A percentile compares a stretch with the other conserved stretches of the same genome.
These are phyloP conservation scores for Zhuqinia jingwanae DNA, from an alignment of 2,888 invertebrate species.

Conservation along the genomic window DNA sequence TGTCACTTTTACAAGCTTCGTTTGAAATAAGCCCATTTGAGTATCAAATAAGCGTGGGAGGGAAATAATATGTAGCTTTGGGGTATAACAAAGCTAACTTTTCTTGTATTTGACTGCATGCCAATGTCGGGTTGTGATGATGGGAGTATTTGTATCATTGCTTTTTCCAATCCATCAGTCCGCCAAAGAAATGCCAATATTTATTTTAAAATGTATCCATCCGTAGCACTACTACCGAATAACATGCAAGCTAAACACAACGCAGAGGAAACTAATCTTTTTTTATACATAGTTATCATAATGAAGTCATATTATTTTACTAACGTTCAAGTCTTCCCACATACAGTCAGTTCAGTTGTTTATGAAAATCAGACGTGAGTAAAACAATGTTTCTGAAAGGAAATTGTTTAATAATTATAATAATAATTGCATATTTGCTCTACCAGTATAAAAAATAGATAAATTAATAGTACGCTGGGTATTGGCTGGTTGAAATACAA, in stretches of 20 bases:
- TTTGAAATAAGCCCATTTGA: too few relatives aligned
- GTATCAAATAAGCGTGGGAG: too few relatives aligned
- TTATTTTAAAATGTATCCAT: slow-evolving; percentile 3
- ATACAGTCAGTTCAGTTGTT: neutral
- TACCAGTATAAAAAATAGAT: too few relatives aligned
- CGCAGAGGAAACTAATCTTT: neutral
- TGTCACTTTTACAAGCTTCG: too few relatives aligned
- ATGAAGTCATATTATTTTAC: slow-evolving; percentile 7
- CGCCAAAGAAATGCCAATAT: neutral
- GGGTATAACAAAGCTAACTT: too few relatives aligned
- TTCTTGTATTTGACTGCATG: too few relatives aligned
- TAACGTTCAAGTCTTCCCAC: neutral
- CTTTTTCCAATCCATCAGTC: neutral
- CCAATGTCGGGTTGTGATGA: neutral
- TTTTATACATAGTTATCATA: neutral
- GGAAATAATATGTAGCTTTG: too few relatives aligned
- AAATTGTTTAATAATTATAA: too few relatives aligned
- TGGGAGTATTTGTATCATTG: neutral
- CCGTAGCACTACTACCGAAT: neutral
- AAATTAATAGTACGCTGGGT: too few relatives aligned
- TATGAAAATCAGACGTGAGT: neutral
- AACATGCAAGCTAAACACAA: neutral
- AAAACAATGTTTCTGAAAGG: slow-evolving; percentile 8
- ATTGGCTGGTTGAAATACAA: too few relatives aligned
- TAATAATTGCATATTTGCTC: too few relatives aligned